These are phyloP conservation scores for Callopanchax toddi DNA, from an alignment of 2,113 vertebrate genomes.

Conservation along the genomic window DNA sequence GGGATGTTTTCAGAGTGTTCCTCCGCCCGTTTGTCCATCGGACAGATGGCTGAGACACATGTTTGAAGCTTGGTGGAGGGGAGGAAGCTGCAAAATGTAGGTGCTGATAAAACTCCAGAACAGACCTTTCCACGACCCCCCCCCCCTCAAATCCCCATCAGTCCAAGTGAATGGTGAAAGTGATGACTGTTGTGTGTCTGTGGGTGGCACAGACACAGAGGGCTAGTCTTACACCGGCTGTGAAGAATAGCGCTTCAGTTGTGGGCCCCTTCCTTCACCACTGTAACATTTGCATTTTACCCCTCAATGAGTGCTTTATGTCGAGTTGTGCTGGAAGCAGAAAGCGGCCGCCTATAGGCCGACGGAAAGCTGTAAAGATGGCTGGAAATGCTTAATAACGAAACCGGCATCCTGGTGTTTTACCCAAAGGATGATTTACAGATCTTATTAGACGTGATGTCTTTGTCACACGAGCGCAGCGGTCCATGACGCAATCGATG, in stretches of 20 bases:
- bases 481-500: constrained; percentile 28
- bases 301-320: constrained; percentile 73
- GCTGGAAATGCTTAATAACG: constrained; percentile 26
- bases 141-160: constrained; percentile 52
- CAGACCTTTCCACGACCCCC: constrained; percentile 16
- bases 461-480: constrained; percentile 13
- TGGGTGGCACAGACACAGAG: constrained; percentile 74
- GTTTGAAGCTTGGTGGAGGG: neutral
- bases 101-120: neutral
- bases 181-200: constrained; percentile 69
- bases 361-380: constrained; percentile 41
- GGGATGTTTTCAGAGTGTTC: neutral
- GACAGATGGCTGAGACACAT: neutral
- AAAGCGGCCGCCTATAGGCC: constrained; percentile 44
- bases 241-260: constrained; percentile 72
- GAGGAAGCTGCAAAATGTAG: neutral
- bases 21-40: neutral
- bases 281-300: constrained; percentile 79
- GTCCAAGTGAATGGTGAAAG: constrained; percentile 58
- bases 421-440: constrained; percentile 12
- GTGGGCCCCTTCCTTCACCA: constrained; percentile 61
- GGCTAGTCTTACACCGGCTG: constrained; percentile 60
- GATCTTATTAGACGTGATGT: neutral
- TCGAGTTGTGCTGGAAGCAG: constrained; percentile 45
- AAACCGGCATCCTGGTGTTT: constrained; percentile 1